Conservation (phyloP, 2,113 vertebrate genomes). For the Dasypus novemcinctus region DNA sequence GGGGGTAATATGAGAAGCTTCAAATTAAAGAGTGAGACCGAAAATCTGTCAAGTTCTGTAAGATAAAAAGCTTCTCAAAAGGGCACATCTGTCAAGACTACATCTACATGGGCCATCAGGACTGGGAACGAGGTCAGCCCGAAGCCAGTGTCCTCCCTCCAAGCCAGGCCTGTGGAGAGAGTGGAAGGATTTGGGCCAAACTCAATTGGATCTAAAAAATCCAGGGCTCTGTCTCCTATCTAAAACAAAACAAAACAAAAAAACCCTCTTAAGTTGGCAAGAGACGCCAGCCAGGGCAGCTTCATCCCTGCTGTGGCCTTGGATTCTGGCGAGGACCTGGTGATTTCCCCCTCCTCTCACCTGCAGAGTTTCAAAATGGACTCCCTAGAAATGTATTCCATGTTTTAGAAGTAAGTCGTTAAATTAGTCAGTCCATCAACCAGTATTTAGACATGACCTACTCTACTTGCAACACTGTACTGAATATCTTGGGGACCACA, state of each 20-base stretch:
- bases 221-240: background rate
- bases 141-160: conserved; percentile 40
- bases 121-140: conserved; percentile 77
- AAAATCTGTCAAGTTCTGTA: conserved; percentile 83
- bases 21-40: conserved; percentile 82
- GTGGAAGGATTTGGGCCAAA: conserved; percentile 76
- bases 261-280: background rate
- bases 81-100: conserved; percentile 80
- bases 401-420: conserved; percentile 18
- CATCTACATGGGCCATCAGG: conserved; percentile 73
- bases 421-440: background rate
- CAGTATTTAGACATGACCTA: conserved; percentile 16
- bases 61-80: conserved; percentile 81
- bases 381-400: background rate
- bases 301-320: conserved; percentile 13
- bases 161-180: conserved; percentile 64
- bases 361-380: background rate
- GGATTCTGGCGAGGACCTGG: background rate
- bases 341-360: background rate
- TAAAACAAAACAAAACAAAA: conserved; percentile 29
- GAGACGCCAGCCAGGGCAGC: background rate
- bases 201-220: conserved; percentile 65
- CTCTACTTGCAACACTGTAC: background rate
- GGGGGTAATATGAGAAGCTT: conserved; percentile 78
- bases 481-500: background rate